Base-by-base conservation (phyloP, 2,113 vertebrate genomes). In the Melanocharis versteri region DNA sequence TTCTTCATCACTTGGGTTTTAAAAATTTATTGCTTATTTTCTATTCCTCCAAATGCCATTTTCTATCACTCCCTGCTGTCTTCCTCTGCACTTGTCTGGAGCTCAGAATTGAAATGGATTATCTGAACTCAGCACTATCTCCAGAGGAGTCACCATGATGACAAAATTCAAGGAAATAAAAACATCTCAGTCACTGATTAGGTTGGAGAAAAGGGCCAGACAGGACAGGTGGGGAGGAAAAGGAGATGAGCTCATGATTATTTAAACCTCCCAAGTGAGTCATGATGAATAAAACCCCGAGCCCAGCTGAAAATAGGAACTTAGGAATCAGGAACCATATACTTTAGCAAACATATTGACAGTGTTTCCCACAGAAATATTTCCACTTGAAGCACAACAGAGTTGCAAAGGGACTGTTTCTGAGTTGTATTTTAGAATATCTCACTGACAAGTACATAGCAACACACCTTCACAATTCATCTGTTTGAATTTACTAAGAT, bases 131-230 rank as follows among this genome's bases (percentile, higher is more conserved):
- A 78, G 76, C 26, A 48, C 58, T 51, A 35, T 47, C 75, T 95
- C 87, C 54, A 83, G 66, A 94, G 78, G 47, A 96, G 90, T 85
- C 85, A 73, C 35, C 60, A 78, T 10, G 24, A 93, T 78, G 85
- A 90, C 79, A 95, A 83, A 75, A 93, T n/a, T 71, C 86, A 89
- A 44, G 64, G 72, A 89, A 96, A 93, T 90, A 87, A 92, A 93
- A 95, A 62, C 72, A 92, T 71, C 65, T 94, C 88, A 76, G 73
- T 56, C 48, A 53, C 56, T 71, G 79, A 93, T 94, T 84, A 94
- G 68, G 68, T 31, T 3, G 9, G n/a, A 94, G 60, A 70, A 96
- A 53, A 66, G 40, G 53, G 60, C 37, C 64, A 92, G 79, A 53
- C 56, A 92, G 60, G 88, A 93, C 64, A 53, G 85, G 69, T 71